Base-by-base conservation (phyloP, 2,113 vertebrate genomes). In the Microcebus tavaratra region DNA sequence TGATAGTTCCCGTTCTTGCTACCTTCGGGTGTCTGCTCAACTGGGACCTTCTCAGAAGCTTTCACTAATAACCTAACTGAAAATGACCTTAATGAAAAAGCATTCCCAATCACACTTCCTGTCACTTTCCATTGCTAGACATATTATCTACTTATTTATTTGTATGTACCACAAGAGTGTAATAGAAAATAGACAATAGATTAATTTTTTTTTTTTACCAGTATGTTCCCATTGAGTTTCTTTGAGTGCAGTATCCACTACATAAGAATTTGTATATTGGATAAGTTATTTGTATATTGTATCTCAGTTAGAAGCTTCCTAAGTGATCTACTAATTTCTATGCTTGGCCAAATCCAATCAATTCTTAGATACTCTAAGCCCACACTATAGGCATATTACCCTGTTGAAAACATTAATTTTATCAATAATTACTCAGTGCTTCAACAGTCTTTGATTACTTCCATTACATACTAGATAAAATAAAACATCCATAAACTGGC, bases 1-100 rank as follows among this genome's bases (percentile, higher is more conserved):
- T 12, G 7, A 20, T 27, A 13, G 5, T 18, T 70, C 27, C 17
- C 11, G 25, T 13, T 1, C 8, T 85, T 18, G 0, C 2, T 13
- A 48, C 53, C 27, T 61, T 67, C 63, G 48, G 12, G 3, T 13
- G 12, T 31, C 63, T 29, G 4, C 17, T 76, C 53, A 45, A 34
- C 25, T 45, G 9, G 20, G 45, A 75, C 17, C 3, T 55, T 11
- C 23, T 84, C 20, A 14, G 17, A 65, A 65, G 8, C 6, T 55
- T 34, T n/a, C 39, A 36, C 0, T 12, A 84, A 45, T 31, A n/a
- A 42, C 18, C 3, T 27, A 27, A 39, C 4, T 29, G 48, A 63
- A 86, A 73, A 94, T 8, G 63, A 25, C 3, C 11, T 63, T 6
- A 80, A 8, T 36, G 53, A 63, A 80, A 91, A 34, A 8, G 8